Evolutionary conservation across 2,113 vertebrate species (phyloP), one percentile per base, ranked within the genome.

Genomic region (Platichthys flesus): DNA sequence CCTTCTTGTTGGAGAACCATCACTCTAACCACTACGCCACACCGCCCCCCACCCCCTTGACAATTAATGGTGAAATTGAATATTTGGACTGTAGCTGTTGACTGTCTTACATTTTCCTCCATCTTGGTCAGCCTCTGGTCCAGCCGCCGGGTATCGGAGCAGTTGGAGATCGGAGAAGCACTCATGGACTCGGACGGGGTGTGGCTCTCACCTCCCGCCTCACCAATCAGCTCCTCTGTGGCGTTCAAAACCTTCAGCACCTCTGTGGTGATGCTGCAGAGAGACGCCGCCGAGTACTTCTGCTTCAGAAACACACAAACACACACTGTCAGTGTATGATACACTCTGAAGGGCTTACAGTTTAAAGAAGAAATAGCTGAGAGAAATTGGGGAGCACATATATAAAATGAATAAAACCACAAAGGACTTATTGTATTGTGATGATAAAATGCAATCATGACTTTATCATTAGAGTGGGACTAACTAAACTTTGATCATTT

Each of bases 241-340:
- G 97, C 97, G 0, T 98, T 98, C 90, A 99, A 95, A 80, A 99
- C 97, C 90, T 97, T 98, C 84, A 99, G 94, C 79, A 98, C 97
- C 92, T 99, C 97, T 31, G 97, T 98, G 86, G 98, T 99, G 94
- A 99, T 98, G 94, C 96, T 98, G 95, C 97, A 98, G 93, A 99
- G 96, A 82, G 97, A 98, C 45, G 96, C 97, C 71, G 98, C 97
- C 60, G 98, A 98, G 91, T 96, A 96, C 93, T 98, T 98, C 97
- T 99, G 94, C 94, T 94, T 90, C 76, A 80, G 45, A 75, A 3
- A 35, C 59, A 79, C 12, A 75, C 12, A 75, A 12, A 52, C n/a
- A 47, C 42, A 21, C 24, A 37, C 23, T 31, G 5, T 78, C 35
- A 74, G 65, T 60, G 18, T 13, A 58, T 1, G 0, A 8, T 51